These are phyloP conservation scores for Hyperoplus lanceolatus DNA, from an alignment of 2,797 vertebrate genomes.

Conservation along the genomic window DNA sequence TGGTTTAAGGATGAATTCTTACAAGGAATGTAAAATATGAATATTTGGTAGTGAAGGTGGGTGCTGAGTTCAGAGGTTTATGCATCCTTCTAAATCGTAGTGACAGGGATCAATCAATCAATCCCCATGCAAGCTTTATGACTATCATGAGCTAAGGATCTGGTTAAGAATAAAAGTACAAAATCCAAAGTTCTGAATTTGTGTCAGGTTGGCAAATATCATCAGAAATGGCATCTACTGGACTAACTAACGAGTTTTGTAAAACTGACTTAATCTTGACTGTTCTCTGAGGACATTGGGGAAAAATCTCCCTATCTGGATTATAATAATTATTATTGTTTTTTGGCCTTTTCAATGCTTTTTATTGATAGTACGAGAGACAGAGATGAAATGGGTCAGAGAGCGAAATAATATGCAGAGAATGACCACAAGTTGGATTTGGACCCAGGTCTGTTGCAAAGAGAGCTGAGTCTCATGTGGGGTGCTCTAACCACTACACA, in stretches of 20 bases:
- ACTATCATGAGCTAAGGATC: neutral
- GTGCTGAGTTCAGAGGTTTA: constrained; percentile 1
- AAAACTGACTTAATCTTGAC: neutral
- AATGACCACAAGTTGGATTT: no score
- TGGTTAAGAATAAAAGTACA: neutral
- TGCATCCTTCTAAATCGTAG: neutral
- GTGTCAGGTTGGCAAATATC: neutral
- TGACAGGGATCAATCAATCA: constrained; percentile 1
- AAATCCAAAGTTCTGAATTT: neutral
- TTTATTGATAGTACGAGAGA: no score
- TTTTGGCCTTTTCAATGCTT: no score
- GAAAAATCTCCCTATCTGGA: neutral
- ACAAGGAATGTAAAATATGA: neutral
- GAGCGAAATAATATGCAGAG: no score
- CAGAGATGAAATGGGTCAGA: no score
- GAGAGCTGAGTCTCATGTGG: no score
- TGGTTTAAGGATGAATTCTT: constrained; percentile 5
- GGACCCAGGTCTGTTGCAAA: no score
- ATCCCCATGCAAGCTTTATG: neutral
- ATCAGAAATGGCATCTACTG: neutral
- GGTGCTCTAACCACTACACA: no score
- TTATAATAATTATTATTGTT: neutral
- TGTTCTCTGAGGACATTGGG: constrained; percentile 7
- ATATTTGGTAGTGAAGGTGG: neutral
- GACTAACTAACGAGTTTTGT: neutral